Conservation (phyloP, 2,797 vertebrate species). For the Nannoperca obscura region DNA sequence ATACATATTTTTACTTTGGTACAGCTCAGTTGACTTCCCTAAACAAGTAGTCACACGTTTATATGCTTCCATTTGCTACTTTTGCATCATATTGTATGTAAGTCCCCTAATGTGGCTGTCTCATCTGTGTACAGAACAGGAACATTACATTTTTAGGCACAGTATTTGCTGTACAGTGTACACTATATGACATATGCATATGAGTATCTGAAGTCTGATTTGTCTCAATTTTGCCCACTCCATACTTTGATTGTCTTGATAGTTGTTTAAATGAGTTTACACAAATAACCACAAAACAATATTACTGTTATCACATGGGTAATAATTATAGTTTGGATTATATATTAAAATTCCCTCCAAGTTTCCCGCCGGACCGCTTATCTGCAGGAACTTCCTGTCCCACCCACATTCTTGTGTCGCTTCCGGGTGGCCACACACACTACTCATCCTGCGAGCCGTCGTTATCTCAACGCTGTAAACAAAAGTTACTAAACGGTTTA, state of each 20-base stretch:
- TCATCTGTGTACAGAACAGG: not conserved
- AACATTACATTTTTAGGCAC: too few species aligned
- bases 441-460: slow-evolving; percentile 63
- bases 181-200: not conserved
- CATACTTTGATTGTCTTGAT: not conserved
- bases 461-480: slow-evolving; percentile 69
- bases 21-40: not conserved
- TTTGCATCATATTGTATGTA: not conserved
- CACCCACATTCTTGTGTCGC: slow-evolving; percentile 75
- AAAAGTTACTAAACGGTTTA: slow-evolving; percentile 76
- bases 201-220: not conserved
- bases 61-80: not conserved
- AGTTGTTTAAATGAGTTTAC: not conserved
- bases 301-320: not conserved
- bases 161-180: not conserved
- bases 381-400: slow-evolving; percentile 70
- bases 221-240: not conserved
- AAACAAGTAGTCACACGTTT: not conserved
- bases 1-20: not conserved
- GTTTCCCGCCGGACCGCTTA: slow-evolving; percentile 77
- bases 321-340: not conserved
- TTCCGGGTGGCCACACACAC: slow-evolving; percentile 77
- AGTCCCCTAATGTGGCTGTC: too few species aligned
- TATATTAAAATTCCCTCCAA: slow-evolving; percentile 24
- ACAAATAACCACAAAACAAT: not conserved